Evolutionary conservation across 53 echinoderm and acorn worm species (phyloP).

Genomic region (Holothuria leucospilota): DNA sequence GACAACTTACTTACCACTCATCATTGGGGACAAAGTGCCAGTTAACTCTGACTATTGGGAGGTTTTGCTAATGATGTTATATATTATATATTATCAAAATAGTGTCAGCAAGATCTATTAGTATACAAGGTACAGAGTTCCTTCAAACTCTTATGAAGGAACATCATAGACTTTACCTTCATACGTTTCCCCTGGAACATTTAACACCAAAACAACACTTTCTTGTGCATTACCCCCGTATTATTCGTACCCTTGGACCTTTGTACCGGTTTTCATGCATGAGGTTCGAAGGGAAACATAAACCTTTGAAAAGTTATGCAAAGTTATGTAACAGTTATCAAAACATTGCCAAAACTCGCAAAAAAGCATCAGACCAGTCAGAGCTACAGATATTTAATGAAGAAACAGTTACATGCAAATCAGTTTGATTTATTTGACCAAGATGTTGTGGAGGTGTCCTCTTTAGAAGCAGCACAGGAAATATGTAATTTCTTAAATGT

Average conservation of each 20-base stretch:
- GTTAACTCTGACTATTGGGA: conserved; percentile 58
- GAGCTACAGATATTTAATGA: conserved; percentile 38
- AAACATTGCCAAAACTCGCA: conserved; percentile 61
- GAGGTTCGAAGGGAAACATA: conserved; percentile 67
- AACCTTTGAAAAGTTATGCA: conserved; percentile 56
- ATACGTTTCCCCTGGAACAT: conserved; percentile 18
- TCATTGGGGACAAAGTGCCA: conserved; percentile 64
- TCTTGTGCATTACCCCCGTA: conserved; percentile 51
- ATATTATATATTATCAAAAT: conserved; percentile 64
- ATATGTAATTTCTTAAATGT: no score
- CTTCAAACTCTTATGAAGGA: conserved; percentile 51
- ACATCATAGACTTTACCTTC: conserved; percentile 60
- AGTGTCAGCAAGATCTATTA: conserved; percentile 51
- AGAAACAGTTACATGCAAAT: conserved; percentile 2
- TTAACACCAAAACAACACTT: conserved; percentile 61
- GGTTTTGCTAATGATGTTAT: conserved; percentile 54
- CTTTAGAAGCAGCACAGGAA: no score
- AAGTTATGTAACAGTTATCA: conserved; percentile 54
- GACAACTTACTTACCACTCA: conserved; percentile 51
- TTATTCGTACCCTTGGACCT: conserved; percentile 50
- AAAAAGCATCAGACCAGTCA: conserved; percentile 44
- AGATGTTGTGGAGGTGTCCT: not conserved
- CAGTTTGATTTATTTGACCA: conserved; percentile 32
- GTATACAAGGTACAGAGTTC: conserved; percentile 61
- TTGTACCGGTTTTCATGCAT: conserved; percentile 49